Base-by-base conservation (phyloP, 1,140 invertebrate species). In the Phthorimaea operculella region DNA sequence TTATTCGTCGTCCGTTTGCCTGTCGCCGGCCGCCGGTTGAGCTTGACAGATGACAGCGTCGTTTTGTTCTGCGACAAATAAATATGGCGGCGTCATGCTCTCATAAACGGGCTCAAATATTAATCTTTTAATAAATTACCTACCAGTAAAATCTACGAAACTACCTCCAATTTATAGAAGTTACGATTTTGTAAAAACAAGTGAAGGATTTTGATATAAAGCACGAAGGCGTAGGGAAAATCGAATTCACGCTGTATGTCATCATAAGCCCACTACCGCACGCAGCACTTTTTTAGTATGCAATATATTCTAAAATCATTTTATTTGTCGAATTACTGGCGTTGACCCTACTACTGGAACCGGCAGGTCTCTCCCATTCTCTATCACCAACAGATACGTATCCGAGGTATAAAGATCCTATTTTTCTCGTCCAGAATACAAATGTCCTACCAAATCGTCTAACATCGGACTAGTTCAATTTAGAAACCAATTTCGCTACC, bases 391-490 rank as follows among this genome's bases (percentile, higher is more conserved):
- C 21, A 28, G 2, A 28, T n/a, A n/a, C n/a, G n/a, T 42, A 42
- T 42, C 39, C n/a, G n/a, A 47, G 44, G 16, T 47, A 15, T 12
- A 5, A 50, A 50, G 1, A 72, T 73, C 76, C 77, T 79, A 84
- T 84, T 82, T 84, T 79, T 80, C 81, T 82, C 74, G 68, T 60
- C 71, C 74, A 74, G 79, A 84, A 84, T 84, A 84, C 81, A 84
- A 84, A 84, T 84, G 79, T 76, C 78, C 82, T 82, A 78, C 79
- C 81, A 82, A 84, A 84, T 81, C 82, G 79, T 84, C 79, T 84
- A 72, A 75, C 73, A 70, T 74, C 72, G 68, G 76, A 82, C 74
- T 77, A 78, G 76, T 81, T 77, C 81, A 79, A 84, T 84, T 82
- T 82, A 72, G 81, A 82, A 80, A 82, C 79, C 79, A 84, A 84